Conservation (phyloP, 2,797 vertebrate species). For the Thamnophis elegans region DNA sequence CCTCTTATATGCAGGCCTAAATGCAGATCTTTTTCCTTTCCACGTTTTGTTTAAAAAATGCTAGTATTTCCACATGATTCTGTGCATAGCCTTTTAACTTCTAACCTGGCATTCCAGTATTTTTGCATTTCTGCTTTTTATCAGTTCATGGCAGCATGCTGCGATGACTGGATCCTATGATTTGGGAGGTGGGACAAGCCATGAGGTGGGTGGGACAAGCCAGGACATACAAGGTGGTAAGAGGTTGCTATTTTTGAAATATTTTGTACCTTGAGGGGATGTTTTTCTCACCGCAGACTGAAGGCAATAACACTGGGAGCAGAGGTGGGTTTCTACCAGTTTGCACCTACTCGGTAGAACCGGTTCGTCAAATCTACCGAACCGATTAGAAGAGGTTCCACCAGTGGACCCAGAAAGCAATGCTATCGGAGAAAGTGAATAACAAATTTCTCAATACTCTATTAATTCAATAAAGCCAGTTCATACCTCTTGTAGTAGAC, state of each 20-base stretch:
- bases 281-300: background rate
- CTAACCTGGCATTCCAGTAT: background rate
- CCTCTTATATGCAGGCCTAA: background rate
- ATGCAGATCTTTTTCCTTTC: background rate
- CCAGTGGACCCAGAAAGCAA: too few species aligned
- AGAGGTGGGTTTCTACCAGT: too few species aligned
- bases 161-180: background rate
- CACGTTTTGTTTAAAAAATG: background rate
- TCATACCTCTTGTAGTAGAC: constrained; percentile 12
- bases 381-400: too few species aligned
- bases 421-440: background rate
- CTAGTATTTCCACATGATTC: background rate
- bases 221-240: background rate
- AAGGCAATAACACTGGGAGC: background rate
- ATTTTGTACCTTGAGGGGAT: background rate
- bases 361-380: too few species aligned
- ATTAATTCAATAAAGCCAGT: background rate
- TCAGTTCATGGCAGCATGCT: background rate
- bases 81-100: background rate
- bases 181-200: background rate
- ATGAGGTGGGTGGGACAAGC: background rate
- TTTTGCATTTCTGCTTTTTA: background rate
- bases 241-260: background rate
- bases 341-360: too few species aligned
- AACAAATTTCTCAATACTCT: constrained; percentile 13